phyloP scores from a whole-genome alignment of 2,888 invertebrate species.

The Protophormia terraenovae region DNA sequence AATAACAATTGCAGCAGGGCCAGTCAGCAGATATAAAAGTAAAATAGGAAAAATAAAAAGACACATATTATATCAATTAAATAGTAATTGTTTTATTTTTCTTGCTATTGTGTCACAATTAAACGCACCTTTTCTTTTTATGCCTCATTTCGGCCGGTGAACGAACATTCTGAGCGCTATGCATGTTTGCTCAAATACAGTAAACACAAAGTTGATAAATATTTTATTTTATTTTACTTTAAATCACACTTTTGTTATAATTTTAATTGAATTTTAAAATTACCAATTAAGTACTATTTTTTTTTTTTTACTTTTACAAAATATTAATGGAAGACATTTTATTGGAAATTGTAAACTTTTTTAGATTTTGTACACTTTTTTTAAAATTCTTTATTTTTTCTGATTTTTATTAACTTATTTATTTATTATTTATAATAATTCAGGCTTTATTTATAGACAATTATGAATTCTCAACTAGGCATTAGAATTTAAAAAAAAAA shows the following conservation, averaged over 20 bases:
- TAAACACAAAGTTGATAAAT: not conserved
- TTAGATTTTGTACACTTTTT: not conserved
- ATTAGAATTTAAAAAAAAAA: conserved; percentile 14
- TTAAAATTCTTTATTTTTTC: not conserved
- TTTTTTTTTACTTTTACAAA: not conserved
- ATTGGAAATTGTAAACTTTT: not conserved
- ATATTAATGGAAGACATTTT: conserved; percentile 17
- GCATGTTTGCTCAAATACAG: conserved; percentile 69
- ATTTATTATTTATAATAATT: conserved; percentile 1
- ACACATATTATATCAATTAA: not conserved
- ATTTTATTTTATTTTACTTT: not conserved
- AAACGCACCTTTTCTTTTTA: conserved; percentile 78
- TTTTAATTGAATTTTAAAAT: not conserved
- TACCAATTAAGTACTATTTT: not conserved
- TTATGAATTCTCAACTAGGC: conserved; percentile 55
- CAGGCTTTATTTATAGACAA: conserved; percentile 44
- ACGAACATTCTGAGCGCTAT: conserved; percentile 75
- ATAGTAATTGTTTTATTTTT: not conserved
- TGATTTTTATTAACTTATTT: not conserved
- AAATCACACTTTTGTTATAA: not conserved
- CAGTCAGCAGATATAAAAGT: not conserved
- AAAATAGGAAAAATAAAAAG: not conserved
- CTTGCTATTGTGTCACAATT: not conserved
- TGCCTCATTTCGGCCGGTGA: conserved; percentile 79
- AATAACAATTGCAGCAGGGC: too few relatives aligned